Evolutionary conservation across 2,113 vertebrate genomes (phyloP), one percentile per base, ranked within the genome.

Genomic region (Pungitius pungitius): DNA sequence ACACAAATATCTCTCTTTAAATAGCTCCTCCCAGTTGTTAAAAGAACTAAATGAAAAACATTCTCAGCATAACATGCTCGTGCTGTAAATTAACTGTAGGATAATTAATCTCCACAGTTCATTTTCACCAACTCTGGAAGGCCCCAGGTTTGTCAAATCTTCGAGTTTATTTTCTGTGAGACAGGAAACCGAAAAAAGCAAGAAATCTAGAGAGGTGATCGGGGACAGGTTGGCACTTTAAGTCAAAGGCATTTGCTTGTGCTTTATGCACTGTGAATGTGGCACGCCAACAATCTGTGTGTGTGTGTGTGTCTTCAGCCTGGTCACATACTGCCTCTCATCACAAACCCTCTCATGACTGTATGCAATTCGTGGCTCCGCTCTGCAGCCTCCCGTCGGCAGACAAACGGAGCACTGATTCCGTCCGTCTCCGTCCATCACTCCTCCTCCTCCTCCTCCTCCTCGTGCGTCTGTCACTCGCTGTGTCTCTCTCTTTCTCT

Each of bases 271-370:
- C 11, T 27, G 9, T 63, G 57, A 70, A 75, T 73, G 64, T 73
- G 74, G 78, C 80, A 80, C 80, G 68, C 55, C 79, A 75, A 62
- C 43, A 59, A 63, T 80, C 26, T 82, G 69, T 61, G 40, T 76
- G 33, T 59, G 45, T 52, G 47, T 70, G 12, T 73, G 45, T 70
- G 52, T 66, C 54, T 84, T 75, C 71, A 77, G 75, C 43, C 22
- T 49, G 71, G 87, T 88, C 85, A 89, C 83, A 90, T 35, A 80
- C 82, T 75, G 87, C 85, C 69, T 80, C 83, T 90, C 75, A 85
- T 88, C 89, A 88, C 78, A 75, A 86, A 87, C 84, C 83, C 80
- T 85, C 89, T 88, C 83, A 86, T 90, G 89, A 89, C 89, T 88
- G 64, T 73, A 68, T 85, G 87, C 77, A 83, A 83, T 91, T 88